phyloP scores from a whole-genome alignment of 2,888 invertebrate species.

The Campaea margaritaria region DNA sequence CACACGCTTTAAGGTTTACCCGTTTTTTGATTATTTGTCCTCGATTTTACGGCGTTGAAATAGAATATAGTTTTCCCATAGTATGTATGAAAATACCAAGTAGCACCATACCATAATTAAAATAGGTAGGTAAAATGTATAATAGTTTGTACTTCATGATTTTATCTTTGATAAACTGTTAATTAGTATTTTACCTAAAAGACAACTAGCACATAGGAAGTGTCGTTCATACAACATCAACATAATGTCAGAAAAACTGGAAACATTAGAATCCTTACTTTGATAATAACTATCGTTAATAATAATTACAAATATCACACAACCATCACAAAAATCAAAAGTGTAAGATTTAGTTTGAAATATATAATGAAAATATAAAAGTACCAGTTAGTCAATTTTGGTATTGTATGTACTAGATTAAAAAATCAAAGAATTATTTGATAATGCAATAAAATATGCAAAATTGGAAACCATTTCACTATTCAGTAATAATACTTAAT shows the following conservation, averaged over 20 bases:
- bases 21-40: no score
- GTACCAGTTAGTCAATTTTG: neutral
- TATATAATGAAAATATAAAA: conserved; percentile 12
- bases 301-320: conserved; percentile 35
- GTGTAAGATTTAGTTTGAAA: conserved; percentile 10
- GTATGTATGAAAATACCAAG: no score
- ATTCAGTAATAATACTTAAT: neutral
- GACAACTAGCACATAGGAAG: neutral
- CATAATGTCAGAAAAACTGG: conserved; percentile 7
- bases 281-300: no score
- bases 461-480: neutral
- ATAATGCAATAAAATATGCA: neutral
- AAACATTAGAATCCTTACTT: conserved; percentile 15
- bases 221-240: conserved; percentile 1
- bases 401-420: neutral
- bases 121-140: neutral
- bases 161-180: no score
- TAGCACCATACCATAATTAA: no score
- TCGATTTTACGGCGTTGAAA: no score
- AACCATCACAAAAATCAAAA: conserved; percentile 34
- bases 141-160: neutral
- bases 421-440: neutral
- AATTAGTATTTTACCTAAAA: no score
- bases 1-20: no score
- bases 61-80: no score